A percentile compares a stretch with the other conserved stretches of the same genome.
Conservation (phyloP, 1,140 invertebrate species). For the Brachionus paranguensis region DNA sequence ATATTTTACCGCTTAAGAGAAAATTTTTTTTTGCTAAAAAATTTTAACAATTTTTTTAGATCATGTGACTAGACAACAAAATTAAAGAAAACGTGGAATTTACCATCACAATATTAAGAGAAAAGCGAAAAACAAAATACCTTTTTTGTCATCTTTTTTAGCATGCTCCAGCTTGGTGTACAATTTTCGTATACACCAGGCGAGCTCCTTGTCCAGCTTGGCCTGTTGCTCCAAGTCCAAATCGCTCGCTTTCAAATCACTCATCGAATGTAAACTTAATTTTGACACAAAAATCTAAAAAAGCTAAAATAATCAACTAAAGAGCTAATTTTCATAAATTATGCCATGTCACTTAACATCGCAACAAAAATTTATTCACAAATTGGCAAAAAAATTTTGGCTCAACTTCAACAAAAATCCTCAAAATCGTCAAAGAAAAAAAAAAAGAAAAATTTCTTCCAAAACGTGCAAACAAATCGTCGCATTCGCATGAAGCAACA, state of each 20-base stretch:
- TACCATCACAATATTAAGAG: too few species aligned
- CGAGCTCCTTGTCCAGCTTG: background rate
- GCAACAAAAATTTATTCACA: background rate
- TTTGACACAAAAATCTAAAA: background rate
- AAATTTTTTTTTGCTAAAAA: too few species aligned
- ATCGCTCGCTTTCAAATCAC: background rate
- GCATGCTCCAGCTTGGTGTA: background rate
- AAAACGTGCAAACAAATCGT: constrained; percentile 25
- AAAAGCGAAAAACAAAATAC: background rate
- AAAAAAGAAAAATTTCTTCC: background rate
- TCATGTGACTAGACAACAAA: background rate
- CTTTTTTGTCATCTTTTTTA: constrained; percentile 12
- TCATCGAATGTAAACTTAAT: background rate
- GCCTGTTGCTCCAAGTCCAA: constrained; percentile 22
- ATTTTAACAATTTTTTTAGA: background rate
- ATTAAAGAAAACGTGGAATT: background rate
- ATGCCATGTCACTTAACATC: background rate
- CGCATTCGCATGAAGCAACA: background rate
- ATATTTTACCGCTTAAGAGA: too few species aligned
- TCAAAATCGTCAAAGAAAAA: background rate
- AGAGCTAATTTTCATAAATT: background rate
- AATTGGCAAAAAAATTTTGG: background rate
- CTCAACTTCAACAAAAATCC: constrained; percentile 2
- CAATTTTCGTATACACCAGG: constrained; percentile 21
- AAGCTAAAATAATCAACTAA: background rate